phyloP scores from a whole-genome alignment of 2,888 invertebrate genomes.

The Orthonychiurus folsomi region DNA sequence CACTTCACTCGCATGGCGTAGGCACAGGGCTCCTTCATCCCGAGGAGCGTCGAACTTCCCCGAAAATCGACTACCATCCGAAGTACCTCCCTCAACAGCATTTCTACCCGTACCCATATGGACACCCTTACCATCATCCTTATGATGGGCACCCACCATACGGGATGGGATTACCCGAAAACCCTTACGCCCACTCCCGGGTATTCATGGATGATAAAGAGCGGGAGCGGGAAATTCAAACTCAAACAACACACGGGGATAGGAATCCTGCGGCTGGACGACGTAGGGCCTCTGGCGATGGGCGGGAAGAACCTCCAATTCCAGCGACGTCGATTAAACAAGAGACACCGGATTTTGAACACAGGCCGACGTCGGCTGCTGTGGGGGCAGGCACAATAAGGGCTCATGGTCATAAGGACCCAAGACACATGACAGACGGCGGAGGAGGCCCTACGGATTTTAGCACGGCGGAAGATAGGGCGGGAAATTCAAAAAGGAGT shows the following conservation, averaged over 20 bases:
- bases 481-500: conserved; percentile 16
- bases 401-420: conserved; percentile 24
- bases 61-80: conserved; percentile 37
- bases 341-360: conserved; percentile 6
- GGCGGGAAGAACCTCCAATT: background rate
- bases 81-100: conserved; percentile 37
- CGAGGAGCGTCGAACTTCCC: conserved; percentile 27
- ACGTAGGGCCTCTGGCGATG: background rate
- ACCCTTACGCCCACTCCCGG: conserved; percentile 23
- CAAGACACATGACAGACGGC: background rate
- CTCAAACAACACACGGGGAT: conserved; percentile 18
- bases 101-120: conserved; percentile 32
- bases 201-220: conserved; percentile 35
- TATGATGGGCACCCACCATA: conserved; percentile 34
- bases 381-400: no score
- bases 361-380: conserved; percentile 8
- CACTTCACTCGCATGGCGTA: conserved; percentile 21
- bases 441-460: conserved; percentile 6
- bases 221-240: conserved; percentile 9
- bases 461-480: background rate
- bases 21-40: conserved; percentile 12
- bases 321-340: conserved; percentile 2
- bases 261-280: conserved; percentile 2
- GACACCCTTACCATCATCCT: conserved; percentile 32
- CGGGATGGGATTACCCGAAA: conserved; percentile 26